A percentile compares a stretch with the other conserved stretches of the same genome.
Evolutionary conservation across 2,888 invertebrate species (phyloP).

Genomic region (Lingula anatina): DNA sequence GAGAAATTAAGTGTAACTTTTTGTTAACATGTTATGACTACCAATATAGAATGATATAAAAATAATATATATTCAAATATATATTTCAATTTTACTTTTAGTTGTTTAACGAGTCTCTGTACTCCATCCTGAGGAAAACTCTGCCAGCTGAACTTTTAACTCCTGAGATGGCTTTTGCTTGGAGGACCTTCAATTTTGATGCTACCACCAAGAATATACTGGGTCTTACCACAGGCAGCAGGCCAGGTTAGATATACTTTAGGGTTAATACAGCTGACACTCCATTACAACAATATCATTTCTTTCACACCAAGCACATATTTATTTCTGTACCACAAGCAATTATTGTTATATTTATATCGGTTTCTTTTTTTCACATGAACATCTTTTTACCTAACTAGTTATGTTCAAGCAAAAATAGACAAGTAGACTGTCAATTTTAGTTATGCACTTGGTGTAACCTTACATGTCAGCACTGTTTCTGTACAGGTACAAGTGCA

Average conservation of each 20-base stretch:
- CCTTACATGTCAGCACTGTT: constrained; percentile 3
- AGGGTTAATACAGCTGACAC: no score
- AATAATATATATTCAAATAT: no score
- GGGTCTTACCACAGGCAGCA: constrained; percentile 22
- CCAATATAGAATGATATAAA: no score
- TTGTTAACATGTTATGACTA: constrained; percentile 1
- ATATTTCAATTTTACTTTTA: constrained; percentile 16
- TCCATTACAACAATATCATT: no score
- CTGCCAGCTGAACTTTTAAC: constrained; percentile 30
- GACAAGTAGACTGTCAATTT: no score
- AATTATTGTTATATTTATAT: neutral
- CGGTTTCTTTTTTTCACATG: neutral
- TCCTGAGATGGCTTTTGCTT: constrained; percentile 47
- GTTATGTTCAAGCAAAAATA: no score
- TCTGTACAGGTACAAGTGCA: constrained; percentile 34
- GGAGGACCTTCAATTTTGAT: constrained; percentile 47
- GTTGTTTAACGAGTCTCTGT: constrained; percentile 48
- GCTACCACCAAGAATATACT: constrained; percentile 41
- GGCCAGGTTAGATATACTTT: no score
- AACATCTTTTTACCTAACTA: neutral
- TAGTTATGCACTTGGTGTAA: neutral
- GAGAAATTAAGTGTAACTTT: no score
- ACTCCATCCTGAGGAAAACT: constrained; percentile 34
- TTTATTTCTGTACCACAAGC: no score
- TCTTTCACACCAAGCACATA: no score